These are phyloP conservation scores for Drosophila azteca DNA, from an alignment of 1,140 invertebrate species.

Conservation along the genomic window DNA sequence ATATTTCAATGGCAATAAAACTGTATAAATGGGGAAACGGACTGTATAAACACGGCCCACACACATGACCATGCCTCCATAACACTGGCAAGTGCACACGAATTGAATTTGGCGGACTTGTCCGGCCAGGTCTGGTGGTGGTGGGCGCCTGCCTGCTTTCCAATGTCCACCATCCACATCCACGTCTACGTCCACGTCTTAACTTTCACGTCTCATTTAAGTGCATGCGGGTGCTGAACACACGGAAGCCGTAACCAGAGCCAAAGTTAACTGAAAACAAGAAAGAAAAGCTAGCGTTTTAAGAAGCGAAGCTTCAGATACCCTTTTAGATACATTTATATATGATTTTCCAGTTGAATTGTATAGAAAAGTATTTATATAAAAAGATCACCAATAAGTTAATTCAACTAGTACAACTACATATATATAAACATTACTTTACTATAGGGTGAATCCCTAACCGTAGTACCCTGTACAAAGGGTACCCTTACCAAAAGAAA, in stretches of 20 bases:
- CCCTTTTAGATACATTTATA: too few relatives aligned
- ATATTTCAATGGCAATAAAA: slow-evolving; percentile 70
- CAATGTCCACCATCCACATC: slow-evolving; percentile 33
- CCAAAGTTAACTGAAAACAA: too few relatives aligned
- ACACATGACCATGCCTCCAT: slow-evolving; percentile 9
- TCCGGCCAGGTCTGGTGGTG: slow-evolving; percentile 26
- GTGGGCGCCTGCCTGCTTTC: slow-evolving; percentile 60
- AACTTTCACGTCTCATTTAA: slow-evolving; percentile 79
- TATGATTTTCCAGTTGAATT: too few relatives aligned
- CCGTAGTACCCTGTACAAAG: too few relatives aligned
- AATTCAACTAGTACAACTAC: too few relatives aligned
- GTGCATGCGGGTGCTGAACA: slow-evolving; percentile 73
- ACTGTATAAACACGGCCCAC: slow-evolving; percentile 39
- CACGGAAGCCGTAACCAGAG: slow-evolving; percentile 48
- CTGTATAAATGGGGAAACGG: slow-evolving; percentile 40
- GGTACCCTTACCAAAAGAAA: slow-evolving; percentile 15
- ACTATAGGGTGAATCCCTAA: too few relatives aligned
- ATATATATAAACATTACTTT: too few relatives aligned
- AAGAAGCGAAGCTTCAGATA: too few relatives aligned
- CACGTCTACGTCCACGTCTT: slow-evolving; percentile 43
- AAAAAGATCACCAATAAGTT: too few relatives aligned
- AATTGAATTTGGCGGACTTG: slow-evolving; percentile 46
- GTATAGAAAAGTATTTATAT: too few relatives aligned
- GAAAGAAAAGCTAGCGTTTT: too few relatives aligned
- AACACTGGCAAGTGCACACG: slow-evolving; percentile 35